phyloP scores from a whole-genome alignment of 2,113 vertebrate genomes.

The Sprattus sprattus region DNA sequence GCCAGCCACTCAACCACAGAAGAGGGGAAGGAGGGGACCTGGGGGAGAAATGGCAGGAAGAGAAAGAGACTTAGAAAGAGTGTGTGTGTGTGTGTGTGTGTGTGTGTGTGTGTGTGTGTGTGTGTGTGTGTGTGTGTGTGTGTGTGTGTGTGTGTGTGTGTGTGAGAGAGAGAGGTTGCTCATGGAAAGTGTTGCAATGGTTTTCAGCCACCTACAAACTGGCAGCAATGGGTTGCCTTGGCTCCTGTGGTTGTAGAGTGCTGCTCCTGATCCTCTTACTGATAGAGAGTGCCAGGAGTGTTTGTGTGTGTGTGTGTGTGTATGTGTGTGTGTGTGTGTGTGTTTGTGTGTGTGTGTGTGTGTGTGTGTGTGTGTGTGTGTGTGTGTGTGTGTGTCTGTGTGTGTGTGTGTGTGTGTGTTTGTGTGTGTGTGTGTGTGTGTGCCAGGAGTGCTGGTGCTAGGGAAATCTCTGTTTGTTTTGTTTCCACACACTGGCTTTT shows the following conservation, averaged over 20 bases:
- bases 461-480: not conserved
- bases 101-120: too few relatives aligned
- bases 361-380: too few relatives aligned
- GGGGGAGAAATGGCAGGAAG: not conserved
- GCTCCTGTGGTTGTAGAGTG: not conserved
- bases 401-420: too few relatives aligned
- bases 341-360: too few relatives aligned
- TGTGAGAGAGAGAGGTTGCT: slow-evolving; percentile 31
- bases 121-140: too few relatives aligned
- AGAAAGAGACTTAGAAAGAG: slow-evolving; percentile 30
- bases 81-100: not conserved
- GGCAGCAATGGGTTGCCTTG: not conserved
- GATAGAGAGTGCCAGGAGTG: not conserved
- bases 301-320: too few relatives aligned
- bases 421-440: too few relatives aligned
- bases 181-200: slow-evolving; percentile 30
- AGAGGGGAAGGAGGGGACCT: slow-evolving; percentile 4
- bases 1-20: slow-evolving; percentile 44
- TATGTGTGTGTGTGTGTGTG: too few relatives aligned
- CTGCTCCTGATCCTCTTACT: slow-evolving; percentile 19
- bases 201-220: slow-evolving; percentile 16
- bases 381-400: too few relatives aligned
- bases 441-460: not conserved
- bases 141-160: too few relatives aligned
- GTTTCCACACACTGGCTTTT: not conserved